Conservation (phyloP, 2,113 vertebrate genomes). For the Dipodomys spectabilis region DNA sequence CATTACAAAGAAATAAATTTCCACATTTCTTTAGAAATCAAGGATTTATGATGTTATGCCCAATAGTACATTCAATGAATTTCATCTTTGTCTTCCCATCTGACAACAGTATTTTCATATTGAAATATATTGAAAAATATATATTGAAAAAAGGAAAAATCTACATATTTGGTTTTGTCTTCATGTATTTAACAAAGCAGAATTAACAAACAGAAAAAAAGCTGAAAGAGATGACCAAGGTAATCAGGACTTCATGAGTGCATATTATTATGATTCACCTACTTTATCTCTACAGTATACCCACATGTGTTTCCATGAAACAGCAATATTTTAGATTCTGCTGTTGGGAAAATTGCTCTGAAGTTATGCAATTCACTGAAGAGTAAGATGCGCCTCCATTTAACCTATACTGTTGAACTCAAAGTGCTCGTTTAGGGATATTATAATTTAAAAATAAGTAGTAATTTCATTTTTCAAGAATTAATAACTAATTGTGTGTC, state of each 20-base stretch:
- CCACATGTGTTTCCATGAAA: background rate
- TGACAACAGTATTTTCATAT: no score
- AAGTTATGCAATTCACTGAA: background rate
- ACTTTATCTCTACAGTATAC: background rate
- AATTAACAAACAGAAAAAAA: background rate
- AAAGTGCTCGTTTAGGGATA: background rate
- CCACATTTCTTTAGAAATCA: no score
- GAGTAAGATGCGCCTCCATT: background rate
- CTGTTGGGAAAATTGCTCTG: background rate
- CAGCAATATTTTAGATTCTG: background rate
- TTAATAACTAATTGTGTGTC: background rate
- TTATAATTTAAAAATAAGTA: slow-evolving; percentile 11
- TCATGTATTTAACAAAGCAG: background rate
- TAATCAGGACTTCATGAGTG: background rate
- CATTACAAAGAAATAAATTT: no score
- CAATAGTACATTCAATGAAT: no score
- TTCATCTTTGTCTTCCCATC: no score
- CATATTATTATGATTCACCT: background rate
- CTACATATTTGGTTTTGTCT: no score
- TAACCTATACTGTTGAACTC: background rate
- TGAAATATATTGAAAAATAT: no score
- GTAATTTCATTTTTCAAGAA: background rate
- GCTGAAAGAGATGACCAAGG: background rate
- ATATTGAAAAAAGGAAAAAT: no score
- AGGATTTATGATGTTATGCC: no score